Conservation (phyloP, 2,888 invertebrate genomes). For the Brassicogethes aeneus region DNA sequence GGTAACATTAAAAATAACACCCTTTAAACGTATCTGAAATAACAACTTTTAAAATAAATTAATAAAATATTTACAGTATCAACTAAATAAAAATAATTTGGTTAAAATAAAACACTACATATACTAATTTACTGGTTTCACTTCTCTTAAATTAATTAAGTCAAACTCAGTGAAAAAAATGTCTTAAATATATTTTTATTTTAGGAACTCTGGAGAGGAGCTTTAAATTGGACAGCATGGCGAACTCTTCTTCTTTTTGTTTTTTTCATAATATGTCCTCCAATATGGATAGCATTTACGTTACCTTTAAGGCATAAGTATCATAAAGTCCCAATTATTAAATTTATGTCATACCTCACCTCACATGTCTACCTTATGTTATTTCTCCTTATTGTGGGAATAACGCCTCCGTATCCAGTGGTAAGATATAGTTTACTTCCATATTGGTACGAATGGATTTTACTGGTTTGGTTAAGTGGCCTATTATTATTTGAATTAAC, state of each 20-base stretch:
- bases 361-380: conserved; percentile 97
- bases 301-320: conserved; percentile 91
- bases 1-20: too few relatives aligned
- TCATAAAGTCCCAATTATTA: conserved; percentile 98
- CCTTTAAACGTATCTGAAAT: too few relatives aligned
- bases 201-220: conserved; percentile 96
- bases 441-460: conserved; percentile 93
- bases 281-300: conserved; percentile 93
- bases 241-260: conserved; percentile 89
- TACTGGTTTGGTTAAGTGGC: conserved; percentile 91
- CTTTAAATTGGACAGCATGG: conserved; percentile 93
- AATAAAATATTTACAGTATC: too few relatives aligned
- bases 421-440: conserved; percentile 73
- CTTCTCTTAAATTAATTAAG: too few relatives aligned
- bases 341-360: conserved; percentile 98
- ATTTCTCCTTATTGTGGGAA: conserved; percentile 81
- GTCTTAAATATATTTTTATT: conserved; percentile 21
- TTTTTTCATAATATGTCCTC: conserved; percentile 87
- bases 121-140: too few relatives aligned
- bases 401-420: conserved; percentile 79
- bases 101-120: too few relatives aligned
- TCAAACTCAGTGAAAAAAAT: not conserved
- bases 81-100: too few relatives aligned
- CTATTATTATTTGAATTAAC: conserved; percentile 92
- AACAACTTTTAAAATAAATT: too few relatives aligned